A percentile compares a stretch with the other conserved stretches of the same genome.
phyloP scores from a whole-genome alignment of 2,888 invertebrate species.

The Alloplasta piceator region DNA sequence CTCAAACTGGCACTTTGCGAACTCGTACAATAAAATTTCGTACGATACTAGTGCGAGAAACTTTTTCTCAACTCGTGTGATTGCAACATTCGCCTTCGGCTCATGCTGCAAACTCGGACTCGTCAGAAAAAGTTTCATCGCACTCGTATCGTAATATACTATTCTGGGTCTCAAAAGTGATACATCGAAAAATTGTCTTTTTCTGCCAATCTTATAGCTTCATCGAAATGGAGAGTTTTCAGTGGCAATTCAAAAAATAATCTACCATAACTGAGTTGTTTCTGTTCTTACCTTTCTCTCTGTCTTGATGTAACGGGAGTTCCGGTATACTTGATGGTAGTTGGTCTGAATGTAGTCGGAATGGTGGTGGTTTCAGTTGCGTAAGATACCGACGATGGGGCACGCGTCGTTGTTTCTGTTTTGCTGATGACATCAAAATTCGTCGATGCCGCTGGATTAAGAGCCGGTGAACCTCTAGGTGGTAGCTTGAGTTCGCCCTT shows the following conservation, averaged over 20 bases:
- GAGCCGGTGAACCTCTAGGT: constrained; percentile 84
- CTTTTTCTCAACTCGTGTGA: no score
- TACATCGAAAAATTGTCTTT: neutral
- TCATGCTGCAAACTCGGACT: no score
- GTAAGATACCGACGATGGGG: constrained; percentile 61
- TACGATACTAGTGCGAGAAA: no score
- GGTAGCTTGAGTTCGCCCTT: constrained; percentile 93
- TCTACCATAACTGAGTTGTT: neutral
- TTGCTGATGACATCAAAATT: constrained; percentile 65
- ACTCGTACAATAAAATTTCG: no score
- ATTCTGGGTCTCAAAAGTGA: no score
- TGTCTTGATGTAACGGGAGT: constrained; percentile 63
- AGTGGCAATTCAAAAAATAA: no score
- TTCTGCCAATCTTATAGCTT: no score
- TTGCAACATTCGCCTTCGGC: no score
- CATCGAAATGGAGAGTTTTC: no score
- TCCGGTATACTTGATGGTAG: constrained; percentile 68
- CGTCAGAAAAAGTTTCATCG: no score
- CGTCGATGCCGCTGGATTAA: constrained; percentile 72
- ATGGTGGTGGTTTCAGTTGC: constrained; percentile 5
- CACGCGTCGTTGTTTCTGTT: constrained; percentile 73
- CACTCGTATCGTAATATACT: no score
- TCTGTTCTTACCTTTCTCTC: constrained; percentile 62
- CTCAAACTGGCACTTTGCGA: no score
- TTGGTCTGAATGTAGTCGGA: constrained; percentile 72